phyloP scores from a whole-genome alignment of 2,888 invertebrate species.

The Ormia ochracea region DNA sequence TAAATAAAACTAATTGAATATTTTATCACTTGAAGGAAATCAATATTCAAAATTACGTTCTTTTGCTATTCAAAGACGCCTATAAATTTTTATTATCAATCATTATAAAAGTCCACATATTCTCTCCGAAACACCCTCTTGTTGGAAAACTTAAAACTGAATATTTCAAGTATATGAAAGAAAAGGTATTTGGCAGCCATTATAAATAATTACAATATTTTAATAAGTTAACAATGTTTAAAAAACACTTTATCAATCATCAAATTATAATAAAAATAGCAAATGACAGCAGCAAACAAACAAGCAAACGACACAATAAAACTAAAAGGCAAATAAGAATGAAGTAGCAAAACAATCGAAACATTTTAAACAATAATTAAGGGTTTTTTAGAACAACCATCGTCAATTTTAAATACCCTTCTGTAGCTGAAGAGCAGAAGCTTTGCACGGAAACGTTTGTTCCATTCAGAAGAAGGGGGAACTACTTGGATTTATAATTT shows the following conservation, averaged over 20 bases:
- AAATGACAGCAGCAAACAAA: conserved; percentile 40
- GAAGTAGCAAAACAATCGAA: not conserved
- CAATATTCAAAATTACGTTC: not conserved
- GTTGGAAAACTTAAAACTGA: not conserved
- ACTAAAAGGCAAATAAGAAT: conserved; percentile 44
- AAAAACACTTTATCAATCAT: conserved; percentile 66
- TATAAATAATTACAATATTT: conserved; percentile 62
- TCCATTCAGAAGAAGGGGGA: not conserved
- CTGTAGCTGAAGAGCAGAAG: not conserved
- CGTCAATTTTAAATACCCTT: not conserved
- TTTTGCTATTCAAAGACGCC: not conserved
- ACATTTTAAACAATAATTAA: not conserved
- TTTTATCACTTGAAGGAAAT: not conserved
- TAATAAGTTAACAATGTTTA: conserved; percentile 64
- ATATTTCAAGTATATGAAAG: not conserved
- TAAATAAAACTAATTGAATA: no score
- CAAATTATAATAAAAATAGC: conserved; percentile 52
- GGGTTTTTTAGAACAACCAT: not conserved
- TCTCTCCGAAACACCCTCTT: conserved; percentile 20
- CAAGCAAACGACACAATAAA: conserved; percentile 29
- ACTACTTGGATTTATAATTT: no score
- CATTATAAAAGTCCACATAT: conserved; percentile 47
- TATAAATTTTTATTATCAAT: conserved; percentile 32
- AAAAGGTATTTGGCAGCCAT: conserved; percentile 43
- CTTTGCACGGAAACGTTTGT: not conserved